Conservation (phyloP, 2,113 vertebrate genomes). For the Myotis yumanensis region DNA sequence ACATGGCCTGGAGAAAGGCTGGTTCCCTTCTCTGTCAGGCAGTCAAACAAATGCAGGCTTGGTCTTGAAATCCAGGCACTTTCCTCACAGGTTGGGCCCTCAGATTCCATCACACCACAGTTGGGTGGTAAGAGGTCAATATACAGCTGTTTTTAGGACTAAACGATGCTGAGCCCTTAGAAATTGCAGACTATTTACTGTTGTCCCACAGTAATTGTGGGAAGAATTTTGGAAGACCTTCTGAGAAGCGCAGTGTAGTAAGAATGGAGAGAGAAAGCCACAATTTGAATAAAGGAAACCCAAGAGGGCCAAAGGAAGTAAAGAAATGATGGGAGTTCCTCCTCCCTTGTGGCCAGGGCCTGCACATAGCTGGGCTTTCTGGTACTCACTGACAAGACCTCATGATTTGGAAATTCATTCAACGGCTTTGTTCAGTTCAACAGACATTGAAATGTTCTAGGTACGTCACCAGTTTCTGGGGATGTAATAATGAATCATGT, state of each 20-base stretch:
- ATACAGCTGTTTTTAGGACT: constrained; percentile 62
- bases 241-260: constrained; percentile 65
- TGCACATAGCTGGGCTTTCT: background rate
- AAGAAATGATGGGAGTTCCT: constrained; percentile 68
- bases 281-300: constrained; percentile 71
- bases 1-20: background rate
- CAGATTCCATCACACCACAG: background rate
- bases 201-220: constrained; percentile 50
- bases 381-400: background rate
- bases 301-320: constrained; percentile 69
- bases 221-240: constrained; percentile 67
- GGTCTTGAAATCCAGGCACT: background rate
- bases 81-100: background rate
- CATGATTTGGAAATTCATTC: background rate
- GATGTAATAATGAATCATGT: background rate
- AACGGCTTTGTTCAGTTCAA: background rate
- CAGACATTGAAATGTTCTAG: background rate
- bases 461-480: background rate
- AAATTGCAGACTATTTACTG: constrained; percentile 64
- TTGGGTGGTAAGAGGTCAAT: constrained; percentile 15
- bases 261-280: constrained; percentile 60
- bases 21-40: background rate
- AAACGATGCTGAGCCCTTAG: constrained; percentile 25
- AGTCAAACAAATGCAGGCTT: background rate
- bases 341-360: background rate